Base-by-base conservation (phyloP, 2,113 vertebrate genomes). In the Hydrolagus affinis region DNA sequence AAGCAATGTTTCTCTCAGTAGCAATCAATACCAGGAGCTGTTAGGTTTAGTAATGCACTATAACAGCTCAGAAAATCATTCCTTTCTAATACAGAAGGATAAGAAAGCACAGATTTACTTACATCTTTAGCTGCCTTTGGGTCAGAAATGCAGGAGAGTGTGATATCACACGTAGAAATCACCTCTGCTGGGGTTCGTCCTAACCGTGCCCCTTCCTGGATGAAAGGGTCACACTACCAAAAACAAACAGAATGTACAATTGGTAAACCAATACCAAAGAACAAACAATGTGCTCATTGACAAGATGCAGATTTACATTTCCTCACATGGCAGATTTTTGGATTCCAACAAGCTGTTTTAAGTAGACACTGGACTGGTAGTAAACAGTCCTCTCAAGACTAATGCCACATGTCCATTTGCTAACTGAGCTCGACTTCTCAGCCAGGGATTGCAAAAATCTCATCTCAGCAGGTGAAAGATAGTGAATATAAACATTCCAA, bases 121-220 rank as follows among this genome's bases (percentile, higher is more conserved):
- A 99, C 97, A 91, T 99, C 98, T 91, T 97, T 95, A 86, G 98
- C 97, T 85, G 98, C 97, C 89, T 98, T 98, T 59, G 97, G 97
- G 90, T 98, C 97, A 21, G 97, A 98, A 44, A 99, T 97, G 21
- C 98, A 99, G 89, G 98, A 97, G 90, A 99, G 98, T 0, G 97
- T 99, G 92, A 99, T 98, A 90, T 99, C 98, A 89, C 98, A 99
- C 90, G 95, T 97, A 28, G 98, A 99, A 19, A 97, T 96, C 25
- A 99, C 98, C 91, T 99, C 97, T 73, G 97, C 98, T 7, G 97
- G 96, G 85, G 97, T 99, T 90, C 98, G 94, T 88, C 98, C 98
- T 89, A 99, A 93, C 85, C 96, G 91, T 87, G 98, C 98, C 7
- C 97, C 98, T 89, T 99, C 98, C 91, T 99, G 97, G 92, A 98